Evolutionary conservation across 2,888 invertebrate species (phyloP).

Genomic region (Labia minor): DNA sequence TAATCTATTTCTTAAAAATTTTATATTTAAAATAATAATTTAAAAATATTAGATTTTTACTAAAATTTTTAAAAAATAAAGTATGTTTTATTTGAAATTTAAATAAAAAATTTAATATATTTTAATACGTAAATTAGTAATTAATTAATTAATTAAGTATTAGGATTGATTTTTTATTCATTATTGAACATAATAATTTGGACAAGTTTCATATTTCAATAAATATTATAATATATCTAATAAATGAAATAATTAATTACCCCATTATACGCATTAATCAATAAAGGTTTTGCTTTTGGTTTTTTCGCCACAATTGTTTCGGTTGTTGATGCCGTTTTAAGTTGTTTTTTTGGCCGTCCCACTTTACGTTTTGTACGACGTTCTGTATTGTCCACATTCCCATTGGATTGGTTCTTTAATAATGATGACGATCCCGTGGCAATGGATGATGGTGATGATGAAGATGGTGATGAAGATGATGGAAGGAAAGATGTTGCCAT

Average conservation of each 20-base stretch:
- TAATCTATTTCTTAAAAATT: no score
- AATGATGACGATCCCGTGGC: conserved; percentile 29
- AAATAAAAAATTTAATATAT: no score
- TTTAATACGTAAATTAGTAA: no score
- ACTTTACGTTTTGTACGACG: conserved; percentile 62
- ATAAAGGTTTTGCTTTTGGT: conserved; percentile 36
- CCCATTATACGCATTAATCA: neutral
- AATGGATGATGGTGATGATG: conserved; percentile 29
- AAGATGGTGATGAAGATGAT: conserved; percentile 14
- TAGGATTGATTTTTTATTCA: no score
- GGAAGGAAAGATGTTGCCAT: conserved; percentile 17
- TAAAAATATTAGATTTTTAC: no score
- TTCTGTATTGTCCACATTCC: neutral
- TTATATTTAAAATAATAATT: no score
- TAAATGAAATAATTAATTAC: neutral
- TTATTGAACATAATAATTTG: no score
- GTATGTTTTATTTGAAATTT: no score
- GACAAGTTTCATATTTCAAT: no score
- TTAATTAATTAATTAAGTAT: no score
- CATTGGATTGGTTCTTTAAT: neutral
- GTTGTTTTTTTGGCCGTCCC: conserved; percentile 64
- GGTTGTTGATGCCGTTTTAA: conserved; percentile 47
- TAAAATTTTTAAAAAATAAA: no score
- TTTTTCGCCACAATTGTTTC: conserved; percentile 77
- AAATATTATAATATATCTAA: no score